Conservation (phyloP, 2,113 vertebrate genomes). For the Anthoscopus minutus region DNA sequence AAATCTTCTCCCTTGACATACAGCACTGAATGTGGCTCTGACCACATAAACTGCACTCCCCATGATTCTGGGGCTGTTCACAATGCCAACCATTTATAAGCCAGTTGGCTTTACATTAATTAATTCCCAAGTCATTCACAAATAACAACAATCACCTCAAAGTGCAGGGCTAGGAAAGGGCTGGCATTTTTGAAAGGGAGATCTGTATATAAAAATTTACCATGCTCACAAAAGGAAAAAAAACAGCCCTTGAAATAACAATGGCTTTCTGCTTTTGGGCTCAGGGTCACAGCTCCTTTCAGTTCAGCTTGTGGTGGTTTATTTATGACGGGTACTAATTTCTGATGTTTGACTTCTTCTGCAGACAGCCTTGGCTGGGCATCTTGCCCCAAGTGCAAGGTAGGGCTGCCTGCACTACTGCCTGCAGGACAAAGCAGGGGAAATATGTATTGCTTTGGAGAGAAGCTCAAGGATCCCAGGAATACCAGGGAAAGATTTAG, state of each 20-base stretch:
- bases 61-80: slow-evolving; percentile 32
- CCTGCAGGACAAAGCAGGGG: not conserved
- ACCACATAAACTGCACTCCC: slow-evolving; percentile 63
- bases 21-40: slow-evolving; percentile 44
- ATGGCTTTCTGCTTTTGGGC: not conserved
- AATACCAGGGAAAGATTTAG: not conserved
- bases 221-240: slow-evolving; percentile 33
- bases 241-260: not conserved
- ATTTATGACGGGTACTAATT: not conserved
- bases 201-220: slow-evolving; percentile 60
- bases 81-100: slow-evolving; percentile 74
- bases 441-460: not conserved
- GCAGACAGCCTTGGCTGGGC: not conserved
- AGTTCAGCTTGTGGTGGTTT: not conserved
- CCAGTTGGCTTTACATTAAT: slow-evolving; percentile 69
- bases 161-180: slow-evolving; percentile 43
- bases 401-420: not conserved
- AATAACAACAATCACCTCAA: slow-evolving; percentile 68
- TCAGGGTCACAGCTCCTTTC: accelerated
- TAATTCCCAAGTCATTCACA: slow-evolving; percentile 73
- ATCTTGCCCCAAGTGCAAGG: not conserved
- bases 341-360: not conserved
- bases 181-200: slow-evolving; percentile 66
- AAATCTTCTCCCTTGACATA: slow-evolving; percentile 57
- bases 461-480: not conserved